Conservation (phyloP, 2,797 vertebrate species). For the Knipowitschia caucasica region DNA sequence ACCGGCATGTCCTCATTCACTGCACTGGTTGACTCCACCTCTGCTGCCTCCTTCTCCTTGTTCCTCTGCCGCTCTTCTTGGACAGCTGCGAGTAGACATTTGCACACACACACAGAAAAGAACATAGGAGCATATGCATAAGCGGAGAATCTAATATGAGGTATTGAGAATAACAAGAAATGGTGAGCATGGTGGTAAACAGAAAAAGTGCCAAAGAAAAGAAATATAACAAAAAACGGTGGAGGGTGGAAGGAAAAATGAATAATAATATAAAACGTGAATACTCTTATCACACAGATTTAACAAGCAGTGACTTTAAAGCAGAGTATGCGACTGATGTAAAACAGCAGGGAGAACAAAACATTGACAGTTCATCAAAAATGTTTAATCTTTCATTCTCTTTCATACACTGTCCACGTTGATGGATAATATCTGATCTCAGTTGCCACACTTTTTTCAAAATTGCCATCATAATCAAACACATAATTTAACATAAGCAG, state of each 20-base stretch:
- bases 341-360: slow-evolving; percentile 22
- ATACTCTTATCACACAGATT: slow-evolving; percentile 4
- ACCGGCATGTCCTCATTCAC: slow-evolving; percentile 94
- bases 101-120: slow-evolving; percentile 13
- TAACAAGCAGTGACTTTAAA: slow-evolving; percentile 7
- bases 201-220: slow-evolving; percentile 8
- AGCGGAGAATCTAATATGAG: slow-evolving; percentile 19
- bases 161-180: slow-evolving; percentile 14
- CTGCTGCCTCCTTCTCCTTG: slow-evolving; percentile 81
- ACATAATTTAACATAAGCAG: no score
- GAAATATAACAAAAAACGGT: not conserved
- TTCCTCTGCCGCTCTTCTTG: slow-evolving; percentile 92
- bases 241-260: slow-evolving; percentile 1
- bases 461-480: not conserved
- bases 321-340: slow-evolving; percentile 12
- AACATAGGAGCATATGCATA: slow-evolving; percentile 30
- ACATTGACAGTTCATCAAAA: slow-evolving; percentile 47
- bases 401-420: slow-evolving; percentile 39
- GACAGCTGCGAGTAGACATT: slow-evolving; percentile 74
- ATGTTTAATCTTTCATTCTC: slow-evolving; percentile 37
- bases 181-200: not conserved
- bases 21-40: slow-evolving; percentile 79
- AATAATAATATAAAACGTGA: slow-evolving; percentile 9
- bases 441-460: not conserved
- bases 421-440: slow-evolving; percentile 4